Conservation (phyloP, 2,888 invertebrate genomes). For the Biston stratarius region DNA sequence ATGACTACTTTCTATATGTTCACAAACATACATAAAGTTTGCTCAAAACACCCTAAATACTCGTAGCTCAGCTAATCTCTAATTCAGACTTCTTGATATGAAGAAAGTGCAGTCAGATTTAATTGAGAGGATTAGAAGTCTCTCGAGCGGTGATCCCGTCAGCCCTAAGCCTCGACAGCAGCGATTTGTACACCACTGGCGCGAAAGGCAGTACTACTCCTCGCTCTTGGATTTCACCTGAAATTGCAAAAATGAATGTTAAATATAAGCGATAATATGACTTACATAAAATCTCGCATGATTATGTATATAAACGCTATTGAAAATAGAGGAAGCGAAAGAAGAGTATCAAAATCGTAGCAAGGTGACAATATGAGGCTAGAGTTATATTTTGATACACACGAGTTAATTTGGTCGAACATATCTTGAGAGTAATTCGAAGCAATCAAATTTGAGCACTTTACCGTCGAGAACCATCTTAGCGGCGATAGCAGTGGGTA, state of each 20-base stretch:
- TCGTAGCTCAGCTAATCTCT: neutral
- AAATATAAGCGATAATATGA: neutral
- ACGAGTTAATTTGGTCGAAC: too few relatives aligned
- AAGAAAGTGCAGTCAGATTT: slow-evolving; percentile 39
- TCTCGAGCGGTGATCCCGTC: slow-evolving; percentile 91
- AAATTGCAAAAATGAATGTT: slow-evolving; percentile 42
- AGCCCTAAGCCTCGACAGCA: slow-evolving; percentile 93
- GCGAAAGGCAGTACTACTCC: slow-evolving; percentile 97
- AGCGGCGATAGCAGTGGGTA: slow-evolving; percentile 98
- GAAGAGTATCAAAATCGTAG: too few relatives aligned
- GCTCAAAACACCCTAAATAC: neutral
- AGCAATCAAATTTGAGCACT: slow-evolving; percentile 27
- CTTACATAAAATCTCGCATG: too few relatives aligned
- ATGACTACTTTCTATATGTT: neutral
- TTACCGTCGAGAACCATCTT: slow-evolving; percentile 99
- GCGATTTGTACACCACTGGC: slow-evolving; percentile 96
- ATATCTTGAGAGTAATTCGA: too few relatives aligned
- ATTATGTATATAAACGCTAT: too few relatives aligned
- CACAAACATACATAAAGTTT: neutral
- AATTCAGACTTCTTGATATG: slow-evolving; percentile 5
- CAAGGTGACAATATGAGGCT: too few relatives aligned
- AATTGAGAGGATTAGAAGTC: slow-evolving; percentile 71
- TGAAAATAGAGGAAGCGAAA: too few relatives aligned
- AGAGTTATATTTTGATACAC: too few relatives aligned
- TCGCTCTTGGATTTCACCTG: slow-evolving; percentile 98